Percentiles rank a stretch among this genome's conserved stretches.
These are phyloP conservation scores for Limnodromus scolopaceus DNA, from an alignment of 2,797 vertebrate genomes.

Conservation along the genomic window DNA sequence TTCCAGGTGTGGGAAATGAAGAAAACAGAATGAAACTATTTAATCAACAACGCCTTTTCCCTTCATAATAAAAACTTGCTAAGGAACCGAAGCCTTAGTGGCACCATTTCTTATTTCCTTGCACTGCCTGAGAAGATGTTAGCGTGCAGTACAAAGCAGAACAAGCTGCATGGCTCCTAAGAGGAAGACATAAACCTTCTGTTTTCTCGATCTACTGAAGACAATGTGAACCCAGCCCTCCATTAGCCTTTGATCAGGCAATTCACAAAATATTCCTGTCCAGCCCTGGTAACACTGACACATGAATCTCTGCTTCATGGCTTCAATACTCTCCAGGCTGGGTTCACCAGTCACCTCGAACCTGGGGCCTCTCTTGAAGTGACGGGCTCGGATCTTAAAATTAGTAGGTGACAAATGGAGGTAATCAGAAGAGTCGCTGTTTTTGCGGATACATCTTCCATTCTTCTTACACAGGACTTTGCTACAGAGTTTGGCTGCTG, in stretches of 20 bases:
- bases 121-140: not conserved
- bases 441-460: constrained; percentile 87
- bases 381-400: constrained; percentile 77
- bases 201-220: constrained; percentile 28
- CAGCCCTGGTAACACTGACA: constrained; percentile 92
- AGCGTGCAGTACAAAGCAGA: not conserved
- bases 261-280: constrained; percentile 87
- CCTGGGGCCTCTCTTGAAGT: constrained; percentile 30
- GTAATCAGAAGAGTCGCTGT: constrained; percentile 77
- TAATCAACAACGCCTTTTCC: not conserved
- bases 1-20: not conserved
- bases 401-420: constrained; percentile 85
- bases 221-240: not conserved
- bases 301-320: constrained; percentile 87
- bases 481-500: constrained; percentile 90
- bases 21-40: not conserved
- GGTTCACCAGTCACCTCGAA: constrained; percentile 81
- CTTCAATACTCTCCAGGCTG: constrained; percentile 75
- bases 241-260: constrained; percentile 70
- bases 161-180: constrained; percentile 20
- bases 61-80: not conserved
- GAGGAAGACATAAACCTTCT: not conserved
- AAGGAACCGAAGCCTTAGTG: not conserved
- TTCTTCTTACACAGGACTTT: constrained; percentile 89
- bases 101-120: not conserved